Percentiles rank a stretch among this genome's conserved stretches.
Evolutionary conservation across 1,140 invertebrate genomes (phyloP).

Genomic region (Drosophila sproati): DNA sequence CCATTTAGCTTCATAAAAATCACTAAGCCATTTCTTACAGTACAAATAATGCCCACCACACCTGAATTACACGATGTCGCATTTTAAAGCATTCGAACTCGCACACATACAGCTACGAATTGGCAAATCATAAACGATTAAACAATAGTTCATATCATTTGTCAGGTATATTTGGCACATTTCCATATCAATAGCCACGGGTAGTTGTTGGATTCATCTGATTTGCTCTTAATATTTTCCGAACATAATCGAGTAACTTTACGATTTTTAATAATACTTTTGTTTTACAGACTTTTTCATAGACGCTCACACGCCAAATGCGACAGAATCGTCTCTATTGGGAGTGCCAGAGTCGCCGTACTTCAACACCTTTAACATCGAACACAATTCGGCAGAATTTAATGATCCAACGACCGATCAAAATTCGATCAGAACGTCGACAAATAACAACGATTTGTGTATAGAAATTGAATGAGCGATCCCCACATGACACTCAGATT

Average conservation of each 20-base stretch:
- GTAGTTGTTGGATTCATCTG: background rate
- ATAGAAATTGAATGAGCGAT: conserved; percentile 41
- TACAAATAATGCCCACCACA: conserved; percentile 61
- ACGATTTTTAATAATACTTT: background rate
- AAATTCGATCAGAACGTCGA: conserved; percentile 16
- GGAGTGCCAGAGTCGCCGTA: conserved; percentile 6
- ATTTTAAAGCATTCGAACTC: conserved; percentile 47
- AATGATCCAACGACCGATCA: conserved; percentile 9
- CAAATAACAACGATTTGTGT: conserved; percentile 36
- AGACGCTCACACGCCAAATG: conserved; percentile 58
- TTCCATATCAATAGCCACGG: background rate
- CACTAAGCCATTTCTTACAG: conserved; percentile 55
- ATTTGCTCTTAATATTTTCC: background rate
- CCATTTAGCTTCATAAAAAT: conserved; percentile 18
- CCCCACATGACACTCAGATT: conserved; percentile 29
- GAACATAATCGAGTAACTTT: background rate
- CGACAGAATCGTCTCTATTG: conserved; percentile 3
- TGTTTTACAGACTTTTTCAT: conserved; percentile 64
- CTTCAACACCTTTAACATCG: conserved; percentile 27
- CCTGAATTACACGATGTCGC: conserved; percentile 62
- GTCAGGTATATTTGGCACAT: conserved; percentile 30
- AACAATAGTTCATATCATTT: conserved; percentile 33
- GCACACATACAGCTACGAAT: conserved; percentile 19
- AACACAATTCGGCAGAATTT: conserved; percentile 7
- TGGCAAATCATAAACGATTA: conserved; percentile 15